These are phyloP conservation scores for Tor tambroides DNA, from an alignment of 2,113 vertebrate species.

Conservation along the genomic window DNA sequence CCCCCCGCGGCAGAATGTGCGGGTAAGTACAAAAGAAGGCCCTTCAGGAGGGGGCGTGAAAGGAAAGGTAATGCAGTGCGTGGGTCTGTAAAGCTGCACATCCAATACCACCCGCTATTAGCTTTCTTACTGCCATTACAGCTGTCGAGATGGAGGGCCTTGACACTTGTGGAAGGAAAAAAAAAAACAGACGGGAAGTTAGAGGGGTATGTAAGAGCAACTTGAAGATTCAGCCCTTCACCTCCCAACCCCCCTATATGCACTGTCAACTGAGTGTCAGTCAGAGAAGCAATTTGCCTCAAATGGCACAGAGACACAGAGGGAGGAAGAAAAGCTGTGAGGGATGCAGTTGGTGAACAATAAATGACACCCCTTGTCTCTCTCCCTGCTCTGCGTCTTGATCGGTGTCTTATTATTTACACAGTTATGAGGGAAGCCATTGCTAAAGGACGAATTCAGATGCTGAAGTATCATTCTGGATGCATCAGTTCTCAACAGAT, in stretches of 20 bases:
- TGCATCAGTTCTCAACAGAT: not conserved
- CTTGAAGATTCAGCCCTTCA: constrained; percentile 55
- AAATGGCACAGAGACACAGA: constrained; percentile 54
- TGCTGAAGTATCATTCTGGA: not conserved
- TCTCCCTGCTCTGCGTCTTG: constrained; percentile 26
- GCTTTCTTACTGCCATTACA: constrained; percentile 78
- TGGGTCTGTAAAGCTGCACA: constrained; percentile 71
- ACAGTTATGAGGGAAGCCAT: not conserved
- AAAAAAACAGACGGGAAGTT: constrained; percentile 69
- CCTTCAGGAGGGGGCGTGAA: constrained; percentile 75
- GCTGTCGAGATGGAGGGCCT: constrained; percentile 71
- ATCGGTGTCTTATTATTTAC: constrained; percentile 38
- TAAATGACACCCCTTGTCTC: constrained; percentile 61
- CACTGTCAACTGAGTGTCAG: constrained; percentile 60
- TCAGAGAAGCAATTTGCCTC: constrained; percentile 73
- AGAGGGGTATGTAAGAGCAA: constrained; percentile 70
- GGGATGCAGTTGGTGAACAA: constrained; percentile 58
- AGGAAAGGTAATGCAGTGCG: constrained; percentile 77
- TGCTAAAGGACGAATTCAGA: not conserved
- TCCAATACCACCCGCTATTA: constrained; percentile 82
- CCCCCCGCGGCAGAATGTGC: constrained; percentile 72
- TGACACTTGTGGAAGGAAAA: constrained; percentile 71
- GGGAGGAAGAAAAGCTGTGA: constrained; percentile 48
- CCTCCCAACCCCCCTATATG: constrained; percentile 53
- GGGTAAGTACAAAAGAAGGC: constrained; percentile 74